A percentile compares a stretch with the other conserved stretches of the same genome.
Conservation (phyloP, 2,888 invertebrate genomes). For the Sceliomorpha sp. region DNA sequence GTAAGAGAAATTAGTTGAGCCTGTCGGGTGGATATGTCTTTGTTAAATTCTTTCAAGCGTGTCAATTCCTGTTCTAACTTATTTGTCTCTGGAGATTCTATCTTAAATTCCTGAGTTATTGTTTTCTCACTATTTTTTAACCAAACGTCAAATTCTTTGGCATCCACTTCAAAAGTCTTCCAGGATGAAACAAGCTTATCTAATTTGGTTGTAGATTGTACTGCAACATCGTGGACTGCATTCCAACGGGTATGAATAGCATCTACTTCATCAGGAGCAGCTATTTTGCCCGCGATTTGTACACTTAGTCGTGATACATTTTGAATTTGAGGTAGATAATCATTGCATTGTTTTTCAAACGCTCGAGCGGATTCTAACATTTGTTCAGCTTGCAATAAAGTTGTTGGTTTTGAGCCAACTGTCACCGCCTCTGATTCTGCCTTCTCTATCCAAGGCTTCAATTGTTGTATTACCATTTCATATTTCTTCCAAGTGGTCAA, state of each 20-base stretch:
- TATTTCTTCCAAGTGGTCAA: constrained; percentile 92
- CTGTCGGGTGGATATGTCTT: constrained; percentile 92
- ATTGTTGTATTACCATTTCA: constrained; percentile 88
- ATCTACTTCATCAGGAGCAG: constrained; percentile 91
- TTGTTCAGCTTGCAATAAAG: constrained; percentile 90
- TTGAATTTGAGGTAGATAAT: constrained; percentile 88
- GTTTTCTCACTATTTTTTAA: constrained; percentile 85
- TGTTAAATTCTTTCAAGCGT: constrained; percentile 89
- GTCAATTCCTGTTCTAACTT: constrained; percentile 89
- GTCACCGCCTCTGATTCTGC: constrained; percentile 90
- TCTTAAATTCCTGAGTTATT: constrained; percentile 83
- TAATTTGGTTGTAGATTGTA: constrained; percentile 88
- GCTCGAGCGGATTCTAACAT: constrained; percentile 87
- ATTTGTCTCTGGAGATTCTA: constrained; percentile 87
- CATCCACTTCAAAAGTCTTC: constrained; percentile 90
- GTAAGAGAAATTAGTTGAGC: constrained; percentile 90
- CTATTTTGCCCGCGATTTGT: constrained; percentile 87
- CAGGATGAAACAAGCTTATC: constrained; percentile 90
- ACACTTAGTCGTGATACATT: constrained; percentile 88
- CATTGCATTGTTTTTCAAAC: constrained; percentile 89
- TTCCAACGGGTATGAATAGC: constrained; percentile 91
- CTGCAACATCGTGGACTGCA: constrained; percentile 89
- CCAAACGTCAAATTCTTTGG: constrained; percentile 90
- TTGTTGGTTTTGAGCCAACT: constrained; percentile 87
- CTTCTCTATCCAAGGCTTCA: constrained; percentile 89